Conservation (phyloP, 1,140 invertebrate genomes). For the Pseudomyrmex flavicornis region DNA sequence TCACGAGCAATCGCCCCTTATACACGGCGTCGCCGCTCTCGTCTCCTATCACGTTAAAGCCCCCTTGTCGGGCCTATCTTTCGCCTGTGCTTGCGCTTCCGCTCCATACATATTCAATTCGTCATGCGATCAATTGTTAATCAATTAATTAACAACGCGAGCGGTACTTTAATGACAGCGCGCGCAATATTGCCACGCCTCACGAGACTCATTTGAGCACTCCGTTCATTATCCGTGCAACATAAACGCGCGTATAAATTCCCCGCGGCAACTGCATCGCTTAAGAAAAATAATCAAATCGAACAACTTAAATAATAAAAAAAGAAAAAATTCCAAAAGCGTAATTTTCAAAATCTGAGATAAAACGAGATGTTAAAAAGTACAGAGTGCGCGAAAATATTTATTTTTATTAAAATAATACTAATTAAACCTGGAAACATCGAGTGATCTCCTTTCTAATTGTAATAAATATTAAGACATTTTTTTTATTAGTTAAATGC, state of each 20-base stretch:
- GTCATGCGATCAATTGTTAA: conserved; percentile 60
- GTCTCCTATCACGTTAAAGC: conserved; percentile 61
- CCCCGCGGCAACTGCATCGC: not conserved
- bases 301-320: not conserved
- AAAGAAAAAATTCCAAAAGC: not conserved
- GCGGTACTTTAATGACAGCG: conserved; percentile 54
- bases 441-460: too few species aligned
- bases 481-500: not conserved
- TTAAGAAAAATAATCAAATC: not conserved
- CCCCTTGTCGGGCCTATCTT: conserved; percentile 52
- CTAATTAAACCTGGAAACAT: too few species aligned
- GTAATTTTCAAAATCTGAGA: not conserved
- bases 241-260: conserved; percentile 23
- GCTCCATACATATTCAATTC: conserved; percentile 58
- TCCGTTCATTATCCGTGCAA: conserved; percentile 49
- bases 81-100: conserved; percentile 34
- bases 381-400: not conserved
- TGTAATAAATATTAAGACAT: too few species aligned
- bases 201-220: conserved; percentile 56
- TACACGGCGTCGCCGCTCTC: conserved; percentile 50
- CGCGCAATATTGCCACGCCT: conserved; percentile 44
- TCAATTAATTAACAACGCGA: conserved; percentile 60
- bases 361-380: not conserved
- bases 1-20: conserved; percentile 58
- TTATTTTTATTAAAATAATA: not conserved